Percentiles rank a stretch among this genome's conserved stretches.
phyloP scores from a whole-genome alignment of 2,888 invertebrate species.

The Campoplex capitator region DNA sequence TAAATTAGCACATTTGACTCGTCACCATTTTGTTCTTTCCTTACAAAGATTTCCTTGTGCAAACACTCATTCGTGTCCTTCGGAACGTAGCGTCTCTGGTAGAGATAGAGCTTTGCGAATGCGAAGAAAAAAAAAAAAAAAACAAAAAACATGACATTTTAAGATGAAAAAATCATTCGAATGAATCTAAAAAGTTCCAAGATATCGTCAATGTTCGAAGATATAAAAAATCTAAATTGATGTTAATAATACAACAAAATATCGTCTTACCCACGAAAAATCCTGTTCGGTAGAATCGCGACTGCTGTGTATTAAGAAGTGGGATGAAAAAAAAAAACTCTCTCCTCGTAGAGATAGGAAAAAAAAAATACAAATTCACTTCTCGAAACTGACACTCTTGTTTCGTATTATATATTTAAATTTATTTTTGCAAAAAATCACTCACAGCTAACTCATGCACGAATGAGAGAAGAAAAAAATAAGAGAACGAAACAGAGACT shows the following conservation, averaged over 20 bases:
- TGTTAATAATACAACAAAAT: not conserved
- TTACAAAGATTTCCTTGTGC: conserved; percentile 21
- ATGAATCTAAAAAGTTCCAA: not conserved
- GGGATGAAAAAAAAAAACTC: conserved; percentile 2
- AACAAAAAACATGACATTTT: not conserved
- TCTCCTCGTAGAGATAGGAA: conserved; percentile 19
- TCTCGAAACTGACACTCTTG: conserved; percentile 33
- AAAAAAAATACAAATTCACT: conserved; percentile 39
- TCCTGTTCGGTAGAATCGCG: conserved; percentile 30
- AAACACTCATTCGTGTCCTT: not conserved
- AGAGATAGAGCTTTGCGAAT: conserved; percentile 5
- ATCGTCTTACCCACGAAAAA: conserved; percentile 26
- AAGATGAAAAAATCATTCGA: not conserved
- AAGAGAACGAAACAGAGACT: not conserved
- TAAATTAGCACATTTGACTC: conserved; percentile 24
- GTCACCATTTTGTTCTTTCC: not conserved
- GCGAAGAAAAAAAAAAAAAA: not conserved
- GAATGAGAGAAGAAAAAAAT: not conserved
- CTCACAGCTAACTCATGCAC: conserved; percentile 29
- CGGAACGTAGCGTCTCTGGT: not conserved
- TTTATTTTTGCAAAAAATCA: conserved; percentile 20
- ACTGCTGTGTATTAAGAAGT: not conserved
- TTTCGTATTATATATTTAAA: not conserved
- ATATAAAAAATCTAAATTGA: not conserved
- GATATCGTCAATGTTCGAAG: not conserved